A percentile compares a stretch with the other conserved stretches of the same genome.
Evolutionary conservation across 1,140 invertebrate species (phyloP).

Genomic region (Neodiprion pinetum): DNA sequence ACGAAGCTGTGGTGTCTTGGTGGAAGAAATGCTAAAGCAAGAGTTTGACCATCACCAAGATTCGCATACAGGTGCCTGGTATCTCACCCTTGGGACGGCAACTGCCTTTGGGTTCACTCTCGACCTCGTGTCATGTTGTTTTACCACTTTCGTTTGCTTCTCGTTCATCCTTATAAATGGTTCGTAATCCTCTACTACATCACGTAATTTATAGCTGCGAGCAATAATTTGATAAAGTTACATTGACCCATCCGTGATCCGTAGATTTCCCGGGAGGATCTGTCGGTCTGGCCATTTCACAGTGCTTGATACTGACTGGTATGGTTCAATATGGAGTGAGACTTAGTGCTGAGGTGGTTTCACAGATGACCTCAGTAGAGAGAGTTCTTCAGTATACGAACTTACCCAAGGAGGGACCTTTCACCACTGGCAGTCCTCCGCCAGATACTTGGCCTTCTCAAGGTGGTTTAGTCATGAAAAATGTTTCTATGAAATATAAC

Average conservation of each 20-base stretch:
- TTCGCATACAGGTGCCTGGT: slow-evolving; percentile 69
- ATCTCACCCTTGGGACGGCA: slow-evolving; percentile 74
- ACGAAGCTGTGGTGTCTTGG: slow-evolving; percentile 67
- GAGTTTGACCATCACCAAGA: slow-evolving; percentile 78
- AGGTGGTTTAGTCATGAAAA: slow-evolving; percentile 47
- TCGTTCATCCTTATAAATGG: slow-evolving; percentile 71
- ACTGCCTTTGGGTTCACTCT: slow-evolving; percentile 83
- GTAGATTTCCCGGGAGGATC: slow-evolving; percentile 47
- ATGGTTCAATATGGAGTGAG: slow-evolving; percentile 3
- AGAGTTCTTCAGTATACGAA: too few relatives aligned
- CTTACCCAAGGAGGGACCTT: not conserved
- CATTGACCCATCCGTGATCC: slow-evolving; percentile 5
- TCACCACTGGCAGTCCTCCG: not conserved
- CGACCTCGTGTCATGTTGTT: slow-evolving; percentile 75
- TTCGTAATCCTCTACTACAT: slow-evolving; percentile 21
- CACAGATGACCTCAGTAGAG: too few relatives aligned
- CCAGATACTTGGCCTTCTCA: slow-evolving; percentile 59
- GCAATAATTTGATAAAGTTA: not conserved
- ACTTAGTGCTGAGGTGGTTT: not conserved
- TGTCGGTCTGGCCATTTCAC: slow-evolving; percentile 54
- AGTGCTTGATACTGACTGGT: slow-evolving; percentile 41
- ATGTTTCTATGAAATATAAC: slow-evolving; percentile 51
- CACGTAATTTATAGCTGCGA: not conserved
- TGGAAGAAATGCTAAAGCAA: slow-evolving; percentile 72
- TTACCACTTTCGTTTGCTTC: slow-evolving; percentile 73